Evolutionary conservation across 2,888 invertebrate species (phyloP), one percentile per base, ranked within the genome.

Genomic region (Melieria picta): DNA sequence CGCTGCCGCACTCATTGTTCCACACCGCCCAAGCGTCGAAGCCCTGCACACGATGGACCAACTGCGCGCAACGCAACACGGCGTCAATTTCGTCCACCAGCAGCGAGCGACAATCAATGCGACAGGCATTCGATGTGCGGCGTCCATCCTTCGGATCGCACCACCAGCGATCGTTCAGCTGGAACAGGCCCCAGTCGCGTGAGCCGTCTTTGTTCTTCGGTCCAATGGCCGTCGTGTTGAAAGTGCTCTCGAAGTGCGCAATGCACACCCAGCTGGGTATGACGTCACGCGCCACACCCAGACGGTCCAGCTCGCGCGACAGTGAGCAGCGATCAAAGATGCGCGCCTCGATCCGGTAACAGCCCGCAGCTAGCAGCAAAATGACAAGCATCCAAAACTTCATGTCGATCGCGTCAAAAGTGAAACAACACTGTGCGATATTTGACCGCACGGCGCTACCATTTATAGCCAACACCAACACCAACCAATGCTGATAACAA

Each of bases 151-250:
- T 10, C 0, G 74, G 72, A 65, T 73, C 56, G 62, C 82, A 81
- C 81, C 82, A 81, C 50, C 75, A 82, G 43, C 74, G 73, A 70
- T 80, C 77, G 71, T 81, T 81, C 7, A 82, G 76, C 72, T 80
- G 80, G 47, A 79, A 80, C 1, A 80, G 65, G 52, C 80, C 80
- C 73, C 75, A 84, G 71, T 85, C 84, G 57, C 74, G 76, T 30
- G 80, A 81, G 0, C 88, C 88, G 76, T 89, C 86, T 0, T 74
- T 74, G 78, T 89, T 88, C 0, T 81, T 76, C 3, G 77, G 82
- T 0, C 88, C 87, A 42, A 84, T 79, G 0, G 81, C 85, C 43
- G 84, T 72, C 0, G 88, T 88, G 42, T 84, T 81, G 10, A 85
- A 77, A 10, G 16, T 48, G 48, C 75, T 77, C 52, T 77, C 76